A percentile compares a stretch with the other conserved stretches of the same genome.
These are phyloP conservation scores for Pseudotriccus pelzelni DNA, from an alignment of 2,797 vertebrate genomes.

Conservation along the genomic window DNA sequence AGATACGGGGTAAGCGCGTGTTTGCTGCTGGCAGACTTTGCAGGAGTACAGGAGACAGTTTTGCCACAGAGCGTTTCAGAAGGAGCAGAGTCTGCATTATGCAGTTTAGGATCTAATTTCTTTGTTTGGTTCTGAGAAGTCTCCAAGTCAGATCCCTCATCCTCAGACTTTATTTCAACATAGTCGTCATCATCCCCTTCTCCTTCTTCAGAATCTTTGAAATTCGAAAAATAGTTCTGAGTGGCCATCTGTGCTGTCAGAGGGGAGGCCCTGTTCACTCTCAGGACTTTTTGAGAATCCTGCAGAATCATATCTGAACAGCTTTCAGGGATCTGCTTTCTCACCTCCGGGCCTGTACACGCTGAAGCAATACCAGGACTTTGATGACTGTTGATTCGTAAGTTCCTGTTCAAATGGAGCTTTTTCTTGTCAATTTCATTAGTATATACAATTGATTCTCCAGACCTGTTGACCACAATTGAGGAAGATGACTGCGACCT, in stretches of 20 bases:
- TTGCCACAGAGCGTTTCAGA: conserved; percentile 29
- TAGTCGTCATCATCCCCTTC: conserved; percentile 92
- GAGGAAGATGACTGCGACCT: conserved; percentile 84
- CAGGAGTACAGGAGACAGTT: conserved; percentile 70
- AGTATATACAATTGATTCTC: conserved; percentile 69
- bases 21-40: conserved; percentile 59
- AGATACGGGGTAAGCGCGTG: conserved; percentile 62
- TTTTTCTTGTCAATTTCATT: conserved; percentile 72
- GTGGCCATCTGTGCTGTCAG: conserved; percentile 86
- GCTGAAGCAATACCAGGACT: background rate
- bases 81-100: background rate
- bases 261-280: conserved; percentile 83
- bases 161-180: conserved; percentile 96
- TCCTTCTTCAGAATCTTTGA: conserved; percentile 89
- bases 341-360: background rate
- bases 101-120: conserved; percentile 41
- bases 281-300: conserved; percentile 91
- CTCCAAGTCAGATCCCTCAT: conserved; percentile 82
- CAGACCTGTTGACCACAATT: conserved; percentile 70
- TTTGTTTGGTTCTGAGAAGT: conserved; percentile 5
- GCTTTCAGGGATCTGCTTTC: conserved; percentile 78
- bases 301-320: conserved; percentile 88
- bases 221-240: conserved; percentile 94
- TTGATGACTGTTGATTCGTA: conserved; percentile 59
- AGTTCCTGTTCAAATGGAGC: conserved; percentile 59